A percentile compares a stretch with the other conserved stretches of the same genome.
These are phyloP conservation scores for Euphydryas editha DNA, from an alignment of 2,888 invertebrate species.

Conservation along the genomic window DNA sequence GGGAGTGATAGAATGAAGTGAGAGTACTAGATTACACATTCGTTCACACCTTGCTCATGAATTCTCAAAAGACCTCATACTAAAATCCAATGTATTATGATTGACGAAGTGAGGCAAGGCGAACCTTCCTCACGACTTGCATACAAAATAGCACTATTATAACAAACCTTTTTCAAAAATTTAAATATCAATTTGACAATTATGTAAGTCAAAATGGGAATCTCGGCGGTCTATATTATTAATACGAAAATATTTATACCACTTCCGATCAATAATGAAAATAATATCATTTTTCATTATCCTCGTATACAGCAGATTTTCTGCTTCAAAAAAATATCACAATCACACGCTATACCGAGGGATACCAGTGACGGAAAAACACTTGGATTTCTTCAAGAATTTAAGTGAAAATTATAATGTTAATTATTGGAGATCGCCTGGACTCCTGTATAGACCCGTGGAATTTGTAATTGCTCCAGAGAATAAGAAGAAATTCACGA, in stretches of 20 bases:
- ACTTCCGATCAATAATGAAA: slow-evolving; percentile 11
- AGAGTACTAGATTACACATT: too few species aligned
- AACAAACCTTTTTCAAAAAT: neutral
- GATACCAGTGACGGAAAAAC: slow-evolving; percentile 52
- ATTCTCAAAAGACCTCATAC: too few species aligned
- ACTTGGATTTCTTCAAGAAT: slow-evolving; percentile 59
- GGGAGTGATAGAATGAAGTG: too few species aligned
- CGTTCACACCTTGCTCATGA: too few species aligned
- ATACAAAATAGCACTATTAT: neutral
- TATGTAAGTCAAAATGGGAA: slow-evolving; percentile 15
- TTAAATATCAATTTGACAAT: neutral
- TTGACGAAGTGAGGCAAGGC: too few species aligned
- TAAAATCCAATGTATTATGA: too few species aligned
- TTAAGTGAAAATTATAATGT: slow-evolving; percentile 50
- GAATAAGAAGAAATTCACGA: slow-evolving; percentile 48
- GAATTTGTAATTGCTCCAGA: slow-evolving; percentile 63
- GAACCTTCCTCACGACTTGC: too few species aligned
- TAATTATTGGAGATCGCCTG: slow-evolving; percentile 64
- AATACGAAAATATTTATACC: neutral
- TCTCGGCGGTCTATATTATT: slow-evolving; percentile 21
- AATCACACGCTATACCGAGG: slow-evolving; percentile 65
- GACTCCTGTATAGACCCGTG: slow-evolving; percentile 52
- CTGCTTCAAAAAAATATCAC: slow-evolving; percentile 49
- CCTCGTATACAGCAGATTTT: slow-evolving; percentile 24
- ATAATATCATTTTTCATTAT: slow-evolving; percentile 3